phyloP scores from a whole-genome alignment of 2,113 vertebrate genomes.

The Marmota monax region DNA sequence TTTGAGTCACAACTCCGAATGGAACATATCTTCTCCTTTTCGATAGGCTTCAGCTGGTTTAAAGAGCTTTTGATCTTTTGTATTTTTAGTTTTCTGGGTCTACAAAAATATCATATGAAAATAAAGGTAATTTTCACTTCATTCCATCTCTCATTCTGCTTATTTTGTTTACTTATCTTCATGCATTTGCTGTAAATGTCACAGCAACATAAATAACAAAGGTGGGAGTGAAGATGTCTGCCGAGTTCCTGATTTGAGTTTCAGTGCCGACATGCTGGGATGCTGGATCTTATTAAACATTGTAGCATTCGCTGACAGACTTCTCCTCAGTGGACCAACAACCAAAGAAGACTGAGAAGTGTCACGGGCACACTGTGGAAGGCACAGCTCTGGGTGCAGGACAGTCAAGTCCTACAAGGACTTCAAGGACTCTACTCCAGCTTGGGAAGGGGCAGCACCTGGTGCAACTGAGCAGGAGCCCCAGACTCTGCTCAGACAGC shows the following conservation, averaged over 20 bases:
- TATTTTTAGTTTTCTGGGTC: neutral
- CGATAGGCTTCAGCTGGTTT: neutral
- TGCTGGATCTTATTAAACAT: neutral
- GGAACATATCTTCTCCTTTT: fast-evolving
- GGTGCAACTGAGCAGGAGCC: neutral
- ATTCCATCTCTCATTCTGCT: fast-evolving
- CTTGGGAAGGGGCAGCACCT: neutral
- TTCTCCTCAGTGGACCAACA: fast-evolving
- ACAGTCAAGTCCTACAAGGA: fast-evolving
- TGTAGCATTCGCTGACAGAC: neutral
- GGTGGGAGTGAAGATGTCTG: fast-evolving
- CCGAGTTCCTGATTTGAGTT: neutral
- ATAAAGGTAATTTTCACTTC: neutral
- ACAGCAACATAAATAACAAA: no score
- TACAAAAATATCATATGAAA: neutral
- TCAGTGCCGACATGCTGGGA: fast-evolving
- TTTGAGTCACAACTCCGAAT: neutral
- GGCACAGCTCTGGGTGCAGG: fast-evolving
- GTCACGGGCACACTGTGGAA: fast-evolving
- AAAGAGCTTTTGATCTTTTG: neutral
- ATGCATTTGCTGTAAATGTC: neutral
- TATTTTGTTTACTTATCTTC: neutral
- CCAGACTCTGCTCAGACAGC: neutral
- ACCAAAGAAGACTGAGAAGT: neutral
- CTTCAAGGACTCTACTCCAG: fast-evolving